Evolutionary conservation across 35 echinoderm and acorn worm species (phyloP).

Genomic region (Stichopus chloronotus): DNA sequence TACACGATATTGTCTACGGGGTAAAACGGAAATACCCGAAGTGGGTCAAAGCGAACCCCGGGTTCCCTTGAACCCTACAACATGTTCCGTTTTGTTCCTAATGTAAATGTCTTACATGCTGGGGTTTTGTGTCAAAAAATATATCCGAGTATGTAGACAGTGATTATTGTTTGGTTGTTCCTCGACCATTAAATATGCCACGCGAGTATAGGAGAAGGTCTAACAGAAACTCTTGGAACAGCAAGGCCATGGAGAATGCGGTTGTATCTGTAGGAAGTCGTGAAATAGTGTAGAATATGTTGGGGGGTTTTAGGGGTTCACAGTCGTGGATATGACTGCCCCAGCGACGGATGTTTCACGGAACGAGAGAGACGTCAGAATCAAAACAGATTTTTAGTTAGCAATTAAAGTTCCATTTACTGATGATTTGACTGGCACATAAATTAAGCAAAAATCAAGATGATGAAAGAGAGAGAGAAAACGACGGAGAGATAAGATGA

Average conservation of each 20-base stretch:
- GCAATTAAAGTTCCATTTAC: too few species aligned
- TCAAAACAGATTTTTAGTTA: too few species aligned
- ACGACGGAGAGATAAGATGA: too few species aligned
- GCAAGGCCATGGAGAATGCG: slow-evolving; percentile 7
- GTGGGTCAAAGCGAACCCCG: slow-evolving; percentile 24
- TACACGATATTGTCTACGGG: slow-evolving; percentile 5
- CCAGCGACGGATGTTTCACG: too few species aligned
- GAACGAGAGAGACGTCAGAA: too few species aligned
- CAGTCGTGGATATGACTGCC: too few species aligned
- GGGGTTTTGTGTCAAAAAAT: background rate
- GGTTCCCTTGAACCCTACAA: slow-evolving; percentile 6
- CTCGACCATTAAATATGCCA: background rate
- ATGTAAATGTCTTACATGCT: background rate
- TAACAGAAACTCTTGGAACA: slow-evolving; percentile 28
- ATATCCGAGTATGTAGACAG: background rate
- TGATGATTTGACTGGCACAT: too few species aligned
- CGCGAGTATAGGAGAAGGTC: slow-evolving; percentile 16
- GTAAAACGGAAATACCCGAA: slow-evolving; percentile 20
- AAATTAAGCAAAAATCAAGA: too few species aligned
- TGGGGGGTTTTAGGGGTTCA: too few species aligned
- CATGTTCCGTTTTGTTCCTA: slow-evolving; percentile 8
- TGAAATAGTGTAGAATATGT: too few species aligned
- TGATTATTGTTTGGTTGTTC: background rate
- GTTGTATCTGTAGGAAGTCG: background rate
- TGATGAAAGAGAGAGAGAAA: too few species aligned